These are phyloP conservation scores for Chymomyza fuscimana DNA, from an alignment of 2,888 invertebrate species.

Conservation along the genomic window DNA sequence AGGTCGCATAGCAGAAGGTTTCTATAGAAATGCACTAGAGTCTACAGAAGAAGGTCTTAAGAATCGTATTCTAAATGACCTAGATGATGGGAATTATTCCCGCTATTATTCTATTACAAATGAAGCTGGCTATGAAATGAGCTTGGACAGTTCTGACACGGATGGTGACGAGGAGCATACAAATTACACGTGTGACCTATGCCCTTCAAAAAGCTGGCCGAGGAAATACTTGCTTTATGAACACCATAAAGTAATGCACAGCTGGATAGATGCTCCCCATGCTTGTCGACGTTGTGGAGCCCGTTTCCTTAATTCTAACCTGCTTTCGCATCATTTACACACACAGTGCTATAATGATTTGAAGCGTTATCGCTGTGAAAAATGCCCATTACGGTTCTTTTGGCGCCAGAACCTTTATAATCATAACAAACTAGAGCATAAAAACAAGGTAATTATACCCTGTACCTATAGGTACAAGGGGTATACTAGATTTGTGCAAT, in stretches of 20 bases:
- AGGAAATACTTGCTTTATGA: conserved; percentile 75
- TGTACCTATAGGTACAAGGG: too few relatives aligned
- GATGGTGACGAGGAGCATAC: conserved; percentile 56
- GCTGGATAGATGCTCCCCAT: conserved; percentile 81
- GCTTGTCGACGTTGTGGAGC: conserved; percentile 82
- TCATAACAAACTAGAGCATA: conserved; percentile 45
- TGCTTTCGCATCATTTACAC: conserved; percentile 81
- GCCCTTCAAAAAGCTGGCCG: conserved; percentile 63
- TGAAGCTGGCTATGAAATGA: conserved; percentile 76
- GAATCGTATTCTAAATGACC: conserved; percentile 61
- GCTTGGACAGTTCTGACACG: conserved; percentile 70
- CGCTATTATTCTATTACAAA: conserved; percentile 78
- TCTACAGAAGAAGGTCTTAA: conserved; percentile 53
- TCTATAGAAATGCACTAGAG: conserved; percentile 68
- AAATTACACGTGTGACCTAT: conserved; percentile 72
- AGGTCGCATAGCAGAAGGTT: conserved; percentile 64
- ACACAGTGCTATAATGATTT: conserved; percentile 76
- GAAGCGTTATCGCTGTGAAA: conserved; percentile 75
- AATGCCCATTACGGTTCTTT: conserved; percentile 76
- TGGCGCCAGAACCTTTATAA: conserved; percentile 76
- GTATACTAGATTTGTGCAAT: too few relatives aligned
- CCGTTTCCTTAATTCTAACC: conserved; percentile 80
- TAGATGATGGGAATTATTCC: conserved; percentile 56
- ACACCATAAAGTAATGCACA: conserved; percentile 72
- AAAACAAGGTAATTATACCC: conserved; percentile 46